phyloP scores from a whole-genome alignment of 2,888 invertebrate species.

The Aplocera efformata region DNA sequence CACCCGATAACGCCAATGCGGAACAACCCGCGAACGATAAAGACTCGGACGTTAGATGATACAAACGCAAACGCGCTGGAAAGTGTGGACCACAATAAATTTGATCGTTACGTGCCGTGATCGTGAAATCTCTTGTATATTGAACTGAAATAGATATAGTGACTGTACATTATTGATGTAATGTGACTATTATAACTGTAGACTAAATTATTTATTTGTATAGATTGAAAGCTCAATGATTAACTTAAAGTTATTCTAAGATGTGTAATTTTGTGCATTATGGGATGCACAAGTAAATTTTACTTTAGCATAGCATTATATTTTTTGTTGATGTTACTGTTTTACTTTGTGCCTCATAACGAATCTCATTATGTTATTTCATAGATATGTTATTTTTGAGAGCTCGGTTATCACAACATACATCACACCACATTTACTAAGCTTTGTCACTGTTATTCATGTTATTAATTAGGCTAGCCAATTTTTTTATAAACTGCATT shows the following conservation, averaged over 20 bases:
- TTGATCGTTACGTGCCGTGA: conserved; percentile 24
- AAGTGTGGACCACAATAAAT: conserved; percentile 13
- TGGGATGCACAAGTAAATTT: conserved; percentile 66
- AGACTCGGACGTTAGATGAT: conserved; percentile 95
- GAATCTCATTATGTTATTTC: conserved; percentile 70
- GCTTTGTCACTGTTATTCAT: conserved; percentile 3
- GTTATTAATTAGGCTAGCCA: conserved; percentile 4
- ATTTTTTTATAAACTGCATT: conserved; percentile 10
- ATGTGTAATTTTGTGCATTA: conserved; percentile 62
- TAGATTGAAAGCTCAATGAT: conserved; percentile 78
- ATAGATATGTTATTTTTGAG: conserved; percentile 33
- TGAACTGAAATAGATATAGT: conserved; percentile 41
- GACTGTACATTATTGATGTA: conserved; percentile 57
- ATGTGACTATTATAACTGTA: conserved; percentile 42
- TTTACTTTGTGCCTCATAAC: conserved; percentile 70
- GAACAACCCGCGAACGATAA: conserved; percentile 51
- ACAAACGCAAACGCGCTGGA: conserved; percentile 52
- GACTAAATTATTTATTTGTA: conserved; percentile 75
- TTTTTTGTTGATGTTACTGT: conserved; percentile 69
- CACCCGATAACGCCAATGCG: not conserved
- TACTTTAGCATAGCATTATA: conserved; percentile 55
- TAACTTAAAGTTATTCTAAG: conserved; percentile 75
- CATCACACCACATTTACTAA: conserved; percentile 33
- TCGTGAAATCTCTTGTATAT: conserved; percentile 48
- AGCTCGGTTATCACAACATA: conserved; percentile 46